Evolutionary conservation across 1,140 invertebrate genomes (phyloP).

Genomic region (Eriosoma lanigerum): DNA sequence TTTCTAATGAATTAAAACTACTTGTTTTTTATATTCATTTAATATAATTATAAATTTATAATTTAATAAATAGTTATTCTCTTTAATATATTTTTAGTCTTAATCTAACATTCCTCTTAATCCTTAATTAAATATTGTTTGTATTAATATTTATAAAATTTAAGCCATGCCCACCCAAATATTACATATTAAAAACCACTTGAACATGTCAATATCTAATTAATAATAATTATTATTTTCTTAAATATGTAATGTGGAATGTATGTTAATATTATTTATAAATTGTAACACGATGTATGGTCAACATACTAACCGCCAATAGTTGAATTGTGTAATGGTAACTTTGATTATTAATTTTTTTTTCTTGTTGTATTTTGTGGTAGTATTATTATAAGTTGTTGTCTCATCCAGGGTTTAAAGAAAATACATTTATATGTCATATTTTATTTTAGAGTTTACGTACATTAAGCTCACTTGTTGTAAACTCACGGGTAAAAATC

Average conservation of each 20-base stretch:
- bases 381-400: constrained; percentile 46
- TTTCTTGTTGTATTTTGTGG: constrained; percentile 48
- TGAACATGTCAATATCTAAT: background rate
- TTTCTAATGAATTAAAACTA: background rate
- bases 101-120: constrained; percentile 39
- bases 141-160: background rate
- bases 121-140: constrained; percentile 6
- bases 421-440: constrained; percentile 44
- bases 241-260: constrained; percentile 5
- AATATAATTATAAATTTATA: constrained; percentile 22
- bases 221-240: background rate
- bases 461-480: constrained; percentile 49
- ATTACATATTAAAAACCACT: background rate
- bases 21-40: constrained; percentile 30
- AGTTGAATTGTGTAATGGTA: constrained; percentile 14
- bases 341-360: constrained; percentile 30
- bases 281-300: constrained; percentile 3
- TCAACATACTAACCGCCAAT: background rate
- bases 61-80: constrained; percentile 9
- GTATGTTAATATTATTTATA: background rate
- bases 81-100: constrained; percentile 18
- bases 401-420: constrained; percentile 49
- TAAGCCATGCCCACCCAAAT: background rate
- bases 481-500: constrained; percentile 46
- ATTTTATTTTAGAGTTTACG: constrained; percentile 50